Evolutionary conservation across 2,888 invertebrate genomes (phyloP).

Genomic region (Oscheius myriophilus): DNA sequence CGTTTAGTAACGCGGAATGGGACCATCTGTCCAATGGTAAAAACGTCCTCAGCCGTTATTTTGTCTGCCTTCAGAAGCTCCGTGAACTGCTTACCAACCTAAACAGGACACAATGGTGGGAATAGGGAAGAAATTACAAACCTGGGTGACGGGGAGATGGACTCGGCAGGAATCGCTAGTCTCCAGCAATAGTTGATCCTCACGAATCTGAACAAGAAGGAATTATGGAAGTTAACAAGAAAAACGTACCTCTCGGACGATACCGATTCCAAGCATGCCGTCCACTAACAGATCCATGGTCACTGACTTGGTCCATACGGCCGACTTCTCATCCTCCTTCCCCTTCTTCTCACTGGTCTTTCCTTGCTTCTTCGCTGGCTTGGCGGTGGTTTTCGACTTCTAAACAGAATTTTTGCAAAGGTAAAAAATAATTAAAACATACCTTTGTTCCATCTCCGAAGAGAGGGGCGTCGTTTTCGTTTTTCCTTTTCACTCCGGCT

Average conservation of each 20-base stretch:
- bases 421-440: not conserved
- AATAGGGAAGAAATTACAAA: conserved; percentile 19
- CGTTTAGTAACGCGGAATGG: conserved; percentile 52
- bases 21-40: conserved; percentile 62
- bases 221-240: not conserved
- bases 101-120: conserved; percentile 29
- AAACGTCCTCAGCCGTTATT: conserved; percentile 58
- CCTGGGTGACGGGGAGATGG: conserved; percentile 29
- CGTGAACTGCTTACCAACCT: conserved; percentile 38
- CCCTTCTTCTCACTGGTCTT: conserved; percentile 15
- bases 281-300: conserved; percentile 48
- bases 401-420: not conserved
- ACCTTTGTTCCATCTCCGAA: conserved; percentile 25
- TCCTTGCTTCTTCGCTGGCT: not conserved
- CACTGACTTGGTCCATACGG: conserved; percentile 42
- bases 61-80: conserved; percentile 36
- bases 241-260: conserved; percentile 50
- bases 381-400: conserved; percentile 7
- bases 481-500: conserved; percentile 6
- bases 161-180: conserved; percentile 32
- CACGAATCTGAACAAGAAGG: conserved; percentile 13
- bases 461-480: not conserved
- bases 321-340: conserved; percentile 24
- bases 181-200: conserved; percentile 25
- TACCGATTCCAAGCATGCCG: conserved; percentile 58